Base-by-base conservation (phyloP, 2,888 invertebrate species). In the Callimorpha dominula region DNA sequence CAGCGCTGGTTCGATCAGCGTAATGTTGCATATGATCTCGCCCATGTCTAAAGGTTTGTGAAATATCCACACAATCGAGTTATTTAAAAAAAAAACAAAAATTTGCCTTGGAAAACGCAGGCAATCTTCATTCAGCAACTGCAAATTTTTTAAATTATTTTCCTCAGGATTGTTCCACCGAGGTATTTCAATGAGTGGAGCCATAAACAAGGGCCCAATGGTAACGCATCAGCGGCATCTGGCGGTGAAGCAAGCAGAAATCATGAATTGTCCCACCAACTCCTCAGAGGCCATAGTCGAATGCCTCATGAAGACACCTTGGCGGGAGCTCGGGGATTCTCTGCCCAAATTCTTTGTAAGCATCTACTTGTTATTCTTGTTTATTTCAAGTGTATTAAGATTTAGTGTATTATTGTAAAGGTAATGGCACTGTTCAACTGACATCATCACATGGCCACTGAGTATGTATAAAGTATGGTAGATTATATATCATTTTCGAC, bases 121-220 rank as follows among this genome's bases (percentile, higher is more conserved):
- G 12, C 31, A 31, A 60, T 60, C 31, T 31, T 49, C 4, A n/a
- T n/a, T 1, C 15, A 4, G 5, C 46, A 31, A 9, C 54, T 31
- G 50, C 42, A 31, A 60, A 14, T 12, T 31, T 60, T 60, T 60
- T 60, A 0, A 15, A 43, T n/a, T 54, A 0, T 49, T 54, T 65
- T 40, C 6, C 17, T 31, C 84, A 96, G 97, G 97, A 68, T 91
- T 98, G 0, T 98, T 98, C 89, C 97, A 97, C 86, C 96, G 96
- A 71, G 97, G 96, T 0, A 97, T 97, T 31, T 96, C 97, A 0
- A 97, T 97, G 96, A 97, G 97, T 83, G 97, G 96, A 0, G 96
- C 97, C 0, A 93, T 96, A 0, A 94, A 93, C 12, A 96, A 97
- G 65, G 96, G 93, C 87, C 93, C 96, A 1, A 88, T 96, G 43